phyloP scores from a whole-genome alignment of 2,888 invertebrate genomes.

The Limnephilus marmoratus region DNA sequence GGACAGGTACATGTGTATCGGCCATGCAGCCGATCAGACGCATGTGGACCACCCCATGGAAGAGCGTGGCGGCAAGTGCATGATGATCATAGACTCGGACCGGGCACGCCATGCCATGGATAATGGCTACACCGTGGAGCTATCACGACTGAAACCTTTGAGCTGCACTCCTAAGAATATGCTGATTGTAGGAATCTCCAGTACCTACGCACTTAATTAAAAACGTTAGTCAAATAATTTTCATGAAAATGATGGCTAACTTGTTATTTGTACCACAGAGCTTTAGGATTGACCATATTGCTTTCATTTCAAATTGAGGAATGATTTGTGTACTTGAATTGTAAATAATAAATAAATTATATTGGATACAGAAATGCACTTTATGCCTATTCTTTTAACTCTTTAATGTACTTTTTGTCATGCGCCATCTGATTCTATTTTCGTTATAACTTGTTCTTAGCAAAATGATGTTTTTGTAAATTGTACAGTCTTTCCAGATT shows the following conservation, averaged over 20 bases:
- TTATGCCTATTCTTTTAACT: neutral
- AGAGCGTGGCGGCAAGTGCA: slow-evolving; percentile 88
- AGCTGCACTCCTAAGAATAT: slow-evolving; percentile 96
- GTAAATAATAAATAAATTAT: neutral
- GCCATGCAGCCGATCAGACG: slow-evolving; percentile 95
- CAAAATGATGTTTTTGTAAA: too few relatives aligned
- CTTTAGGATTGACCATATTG: neutral
- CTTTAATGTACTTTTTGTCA: too few relatives aligned
- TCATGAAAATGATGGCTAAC: neutral
- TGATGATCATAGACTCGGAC: slow-evolving; percentile 93
- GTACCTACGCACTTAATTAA: neutral
- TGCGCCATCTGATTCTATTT: too few relatives aligned
- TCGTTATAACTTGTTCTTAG: too few relatives aligned
- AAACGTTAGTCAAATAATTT: neutral
- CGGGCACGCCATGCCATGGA: slow-evolving; percentile 86
- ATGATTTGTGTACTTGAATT: neutral
- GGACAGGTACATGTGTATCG: slow-evolving; percentile 86
- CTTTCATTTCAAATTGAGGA: neutral
- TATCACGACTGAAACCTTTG: slow-evolving; percentile 87
- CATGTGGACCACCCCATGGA: slow-evolving; percentile 85
- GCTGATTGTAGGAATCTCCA: slow-evolving; percentile 81
- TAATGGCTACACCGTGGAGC: slow-evolving; percentile 84
- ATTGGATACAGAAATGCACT: neutral
- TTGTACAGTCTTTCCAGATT: too few relatives aligned
- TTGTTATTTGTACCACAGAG: neutral